A percentile compares a stretch with the other conserved stretches of the same genome.
Evolutionary conservation across 2,113 vertebrate species (phyloP).

Genomic region (Crotalus horridus): DNA sequence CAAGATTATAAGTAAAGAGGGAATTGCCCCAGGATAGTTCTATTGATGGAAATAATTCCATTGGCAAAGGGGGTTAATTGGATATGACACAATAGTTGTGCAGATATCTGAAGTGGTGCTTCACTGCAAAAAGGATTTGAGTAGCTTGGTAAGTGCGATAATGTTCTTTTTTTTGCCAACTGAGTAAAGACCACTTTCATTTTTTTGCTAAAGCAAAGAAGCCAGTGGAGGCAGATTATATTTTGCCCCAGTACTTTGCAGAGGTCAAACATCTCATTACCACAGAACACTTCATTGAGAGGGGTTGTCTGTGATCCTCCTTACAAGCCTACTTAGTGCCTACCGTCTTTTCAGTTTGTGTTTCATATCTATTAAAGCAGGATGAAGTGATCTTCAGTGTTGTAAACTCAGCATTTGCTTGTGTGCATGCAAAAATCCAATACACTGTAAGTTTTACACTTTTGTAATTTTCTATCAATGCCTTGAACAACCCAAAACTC

Average conservation of each 20-base stretch:
- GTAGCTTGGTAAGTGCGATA: neutral
- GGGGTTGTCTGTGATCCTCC: neutral
- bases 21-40: neutral
- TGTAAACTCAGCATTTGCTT: neutral
- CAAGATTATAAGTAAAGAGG: neutral
- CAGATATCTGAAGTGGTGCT: neutral
- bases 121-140: neutral
- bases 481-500: neutral
- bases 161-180: neutral
- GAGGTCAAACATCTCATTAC: neutral
- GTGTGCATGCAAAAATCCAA: neutral
- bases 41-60: neutral
- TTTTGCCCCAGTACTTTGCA: neutral
- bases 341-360: neutral
- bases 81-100: neutral
- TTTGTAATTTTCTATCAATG: neutral
- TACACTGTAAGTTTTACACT: neutral
- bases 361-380: neutral
- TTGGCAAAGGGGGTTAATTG: neutral
- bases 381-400: neutral
- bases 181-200: neutral
- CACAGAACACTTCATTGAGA: neutral
- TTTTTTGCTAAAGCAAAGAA: neutral
- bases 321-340: neutral
- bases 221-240: neutral